Evolutionary conservation across 2,797 vertebrate genomes (phyloP), one percentile per base, ranked within the genome.

Genomic region (Morelia viridis): DNA sequence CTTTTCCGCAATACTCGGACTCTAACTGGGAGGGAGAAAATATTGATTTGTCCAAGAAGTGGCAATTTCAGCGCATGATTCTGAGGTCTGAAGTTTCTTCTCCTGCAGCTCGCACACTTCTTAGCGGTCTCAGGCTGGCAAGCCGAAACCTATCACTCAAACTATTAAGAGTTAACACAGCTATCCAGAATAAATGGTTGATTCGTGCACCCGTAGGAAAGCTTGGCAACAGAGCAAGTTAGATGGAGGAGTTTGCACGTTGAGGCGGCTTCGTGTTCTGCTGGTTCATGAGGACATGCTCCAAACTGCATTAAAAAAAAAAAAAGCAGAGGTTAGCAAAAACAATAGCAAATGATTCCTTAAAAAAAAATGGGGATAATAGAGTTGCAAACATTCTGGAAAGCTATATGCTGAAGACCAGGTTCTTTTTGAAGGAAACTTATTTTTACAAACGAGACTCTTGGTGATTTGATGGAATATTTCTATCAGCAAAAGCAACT

Each of bases 291-390:
- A 71, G 53, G 62, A 53, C 1, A 76, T 0, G 0, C 1, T 95
- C 95, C 94, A 95, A 94, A 97, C 97, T 98, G 84, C 15, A 56
- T 65, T 91, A 19, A 91, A 92, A 86, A 58, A 13, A 60, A 19
- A 13, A 12, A 3, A 80, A 62, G 31, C 5, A 6, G 17, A 60
- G 64, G 13, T 65, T n/a, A 65, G 9, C 17, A 50, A n/a, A 91
- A 31, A n/a, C 3, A 80, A 60, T 2, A 68, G 26, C 4, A 19
- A 4, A 4, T 8, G 17, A 76, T 4, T 28, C 28, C 15, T 10
- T 65, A 57, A 19, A 71, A 56, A 89, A 71, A 57, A 28, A 62
- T 5, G 7, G 22, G 24, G 50, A 31, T 8, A 65, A n/a, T 19
- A 68, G 6, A 26, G 6, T 9, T 11, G 31, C 22, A 17, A 5